Base-by-base conservation (phyloP, 2,888 invertebrate genomes). In the Plemyria rubiginata region DNA sequence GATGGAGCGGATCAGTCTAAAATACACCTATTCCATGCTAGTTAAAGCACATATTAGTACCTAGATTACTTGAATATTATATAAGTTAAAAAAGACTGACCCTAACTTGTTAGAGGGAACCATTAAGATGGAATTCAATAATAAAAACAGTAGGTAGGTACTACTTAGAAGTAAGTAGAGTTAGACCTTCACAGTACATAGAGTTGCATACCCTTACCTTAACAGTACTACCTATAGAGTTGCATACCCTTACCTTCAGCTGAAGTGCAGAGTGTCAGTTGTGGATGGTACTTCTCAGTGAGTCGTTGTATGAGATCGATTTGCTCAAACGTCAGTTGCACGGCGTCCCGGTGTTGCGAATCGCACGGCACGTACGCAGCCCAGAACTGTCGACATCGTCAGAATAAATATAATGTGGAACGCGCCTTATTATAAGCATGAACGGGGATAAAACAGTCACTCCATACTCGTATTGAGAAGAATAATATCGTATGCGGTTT, bases 301-400 rank as follows among this genome's bases (percentile, higher is more conserved):
- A 97, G 94, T 70, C 97, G 94, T 81, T 96, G 95, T 82, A 97
- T 97, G 75, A 97, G 94, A 90, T 97, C 97, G 79, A 97, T 96
- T 88, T 97, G 97, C 80, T 97, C 97, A 78, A 97, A 93, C 38
- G 97, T 96, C 75, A 96, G 93, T 81, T 97, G 96, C 74, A 97
- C 96, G 51, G 97, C 96, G 81, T 97, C 97, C 77, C 96, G 95
- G 85, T 96, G 95, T 85, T 97, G 97, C 51, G 96, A 94, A 74
- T 95, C 95, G 87, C 97, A 97, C 50, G 95, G 95, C 77, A 96
- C 96, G 93, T 96, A 97, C 68, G 96, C 96, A 50, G 97, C 96
- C 97, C 97, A 97, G 87, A 97, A 97, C 96, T 97, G 94, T 62
- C 87, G 70, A 73, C 75, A 67, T 38, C 52, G 46, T 53, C 48